Percentiles rank a stretch among this genome's conserved stretches.
phyloP scores from a whole-genome alignment of 2,113 vertebrate species.

The Smithornis capensis region DNA sequence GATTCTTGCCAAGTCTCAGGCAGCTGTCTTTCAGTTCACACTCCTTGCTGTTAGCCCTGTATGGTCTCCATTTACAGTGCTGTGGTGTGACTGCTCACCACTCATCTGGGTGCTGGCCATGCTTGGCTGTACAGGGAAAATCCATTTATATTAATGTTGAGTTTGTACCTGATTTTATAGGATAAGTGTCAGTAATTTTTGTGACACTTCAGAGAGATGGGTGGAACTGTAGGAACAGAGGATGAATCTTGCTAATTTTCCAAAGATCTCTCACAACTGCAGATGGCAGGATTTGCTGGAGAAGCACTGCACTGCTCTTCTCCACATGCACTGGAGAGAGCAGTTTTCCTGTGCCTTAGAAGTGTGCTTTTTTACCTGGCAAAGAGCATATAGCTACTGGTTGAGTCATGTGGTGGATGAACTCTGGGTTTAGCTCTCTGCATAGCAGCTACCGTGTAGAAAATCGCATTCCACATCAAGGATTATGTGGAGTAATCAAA shows the following conservation, averaged over 20 bases:
- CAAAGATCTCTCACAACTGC: not conserved
- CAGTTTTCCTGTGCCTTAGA: not conserved
- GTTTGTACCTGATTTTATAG: slow-evolving; percentile 1
- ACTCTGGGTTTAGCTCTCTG: not conserved
- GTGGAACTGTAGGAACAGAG: slow-evolving; percentile 30
- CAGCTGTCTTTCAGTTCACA: not conserved
- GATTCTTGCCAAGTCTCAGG: not conserved
- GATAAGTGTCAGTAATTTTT: slow-evolving; percentile 29
- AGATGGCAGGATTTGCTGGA: not conserved
- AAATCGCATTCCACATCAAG: not conserved
- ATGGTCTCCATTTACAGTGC: not conserved
- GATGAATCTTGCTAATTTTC: not conserved
- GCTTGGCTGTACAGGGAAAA: not conserved
- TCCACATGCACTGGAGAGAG: not conserved
- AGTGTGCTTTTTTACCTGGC: not conserved
- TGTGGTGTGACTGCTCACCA: not conserved
- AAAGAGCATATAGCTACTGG: not conserved
- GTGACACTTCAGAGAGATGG: slow-evolving; percentile 32
- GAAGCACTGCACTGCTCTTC: not conserved
- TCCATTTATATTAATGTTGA: not conserved
- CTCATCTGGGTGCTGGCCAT: not conserved
- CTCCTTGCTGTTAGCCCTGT: not conserved
- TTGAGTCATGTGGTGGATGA: not conserved
- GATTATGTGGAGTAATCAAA: not conserved
- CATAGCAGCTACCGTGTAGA: not conserved